Percentiles rank a stretch among this genome's conserved stretches.
Evolutionary conservation across 2,113 vertebrate genomes (phyloP).

Genomic region (Chamaea fasciata): DNA sequence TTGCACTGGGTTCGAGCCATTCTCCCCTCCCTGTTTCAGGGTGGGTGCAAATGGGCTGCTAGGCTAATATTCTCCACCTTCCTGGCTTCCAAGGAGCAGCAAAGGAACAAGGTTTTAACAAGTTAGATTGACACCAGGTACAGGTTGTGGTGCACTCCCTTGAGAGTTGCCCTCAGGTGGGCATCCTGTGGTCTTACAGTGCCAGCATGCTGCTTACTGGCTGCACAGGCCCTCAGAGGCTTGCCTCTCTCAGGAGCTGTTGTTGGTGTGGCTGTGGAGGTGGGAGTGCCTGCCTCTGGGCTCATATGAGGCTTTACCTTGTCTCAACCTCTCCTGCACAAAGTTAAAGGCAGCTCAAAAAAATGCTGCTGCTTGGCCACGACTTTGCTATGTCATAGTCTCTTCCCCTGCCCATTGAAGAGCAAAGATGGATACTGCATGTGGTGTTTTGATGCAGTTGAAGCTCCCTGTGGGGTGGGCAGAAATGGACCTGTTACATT

Average conservation of each 20-base stretch:
- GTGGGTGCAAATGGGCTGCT: background rate
- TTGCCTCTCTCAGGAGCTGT: background rate
- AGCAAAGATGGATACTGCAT: background rate
- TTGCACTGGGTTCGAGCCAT: background rate
- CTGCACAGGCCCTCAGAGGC: background rate
- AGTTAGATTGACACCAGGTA: background rate
- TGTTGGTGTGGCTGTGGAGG: background rate
- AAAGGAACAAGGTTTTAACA: background rate
- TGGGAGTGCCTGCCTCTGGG: background rate
- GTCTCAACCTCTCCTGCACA: background rate
- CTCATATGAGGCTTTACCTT: background rate
- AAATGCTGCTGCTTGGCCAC: background rate
- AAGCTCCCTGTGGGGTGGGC: background rate
- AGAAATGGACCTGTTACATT: background rate
- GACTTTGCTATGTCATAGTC: background rate
- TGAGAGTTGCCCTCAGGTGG: background rate
- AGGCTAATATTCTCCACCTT: background rate
- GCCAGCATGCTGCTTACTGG: background rate
- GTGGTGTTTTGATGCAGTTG: background rate
- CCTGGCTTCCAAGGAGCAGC: background rate
- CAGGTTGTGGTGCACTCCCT: background rate
- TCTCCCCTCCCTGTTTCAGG: background rate
- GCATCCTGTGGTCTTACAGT: background rate
- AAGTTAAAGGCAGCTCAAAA: background rate
- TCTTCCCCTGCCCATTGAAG: background rate